Conservation (phyloP, 2,888 invertebrate genomes). For the Synergus japonicus region DNA sequence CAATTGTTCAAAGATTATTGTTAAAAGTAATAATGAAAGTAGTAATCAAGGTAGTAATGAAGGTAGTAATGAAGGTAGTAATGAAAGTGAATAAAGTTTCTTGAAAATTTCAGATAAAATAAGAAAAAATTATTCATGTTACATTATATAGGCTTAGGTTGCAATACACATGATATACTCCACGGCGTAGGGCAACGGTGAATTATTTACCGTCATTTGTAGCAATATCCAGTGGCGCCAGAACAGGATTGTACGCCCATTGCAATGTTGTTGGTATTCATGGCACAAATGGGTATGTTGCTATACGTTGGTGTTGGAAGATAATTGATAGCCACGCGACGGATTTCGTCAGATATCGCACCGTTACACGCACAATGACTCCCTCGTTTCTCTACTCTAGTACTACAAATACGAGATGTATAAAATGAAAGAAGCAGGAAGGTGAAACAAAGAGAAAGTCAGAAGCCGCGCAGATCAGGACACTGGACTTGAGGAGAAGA, state of each 20-base stretch:
- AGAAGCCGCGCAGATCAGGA: too few relatives aligned
- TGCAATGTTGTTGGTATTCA: slow-evolving; percentile 11
- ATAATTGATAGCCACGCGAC: slow-evolving; percentile 50
- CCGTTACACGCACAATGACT: slow-evolving; percentile 3
- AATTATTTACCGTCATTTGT: slow-evolving; percentile 30
- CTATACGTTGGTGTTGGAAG: slow-evolving; percentile 2
- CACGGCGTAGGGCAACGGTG: neutral
- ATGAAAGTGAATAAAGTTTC: too few relatives aligned
- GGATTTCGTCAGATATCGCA: slow-evolving; percentile 49
- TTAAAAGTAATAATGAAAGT: too few relatives aligned
- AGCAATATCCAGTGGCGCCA: slow-evolving; percentile 38
- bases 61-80: too few relatives aligned
- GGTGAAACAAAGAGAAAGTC: too few relatives aligned
- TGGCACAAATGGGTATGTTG: neutral
- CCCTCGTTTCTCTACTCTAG: slow-evolving; percentile 14
- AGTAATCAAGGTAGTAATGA: too few relatives aligned
- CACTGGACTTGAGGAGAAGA: too few relatives aligned
- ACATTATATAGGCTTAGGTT: neutral
- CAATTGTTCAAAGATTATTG: too few relatives aligned
- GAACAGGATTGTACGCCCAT: slow-evolving; percentile 27
- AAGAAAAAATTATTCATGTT: too few relatives aligned
- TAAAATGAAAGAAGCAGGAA: too few relatives aligned
- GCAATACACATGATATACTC: neutral
- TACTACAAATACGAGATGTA: too few relatives aligned
- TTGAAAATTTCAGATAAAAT: too few relatives aligned